Conservation (phyloP, 2,113 vertebrate species). For the Clarias gariepinus region DNA sequence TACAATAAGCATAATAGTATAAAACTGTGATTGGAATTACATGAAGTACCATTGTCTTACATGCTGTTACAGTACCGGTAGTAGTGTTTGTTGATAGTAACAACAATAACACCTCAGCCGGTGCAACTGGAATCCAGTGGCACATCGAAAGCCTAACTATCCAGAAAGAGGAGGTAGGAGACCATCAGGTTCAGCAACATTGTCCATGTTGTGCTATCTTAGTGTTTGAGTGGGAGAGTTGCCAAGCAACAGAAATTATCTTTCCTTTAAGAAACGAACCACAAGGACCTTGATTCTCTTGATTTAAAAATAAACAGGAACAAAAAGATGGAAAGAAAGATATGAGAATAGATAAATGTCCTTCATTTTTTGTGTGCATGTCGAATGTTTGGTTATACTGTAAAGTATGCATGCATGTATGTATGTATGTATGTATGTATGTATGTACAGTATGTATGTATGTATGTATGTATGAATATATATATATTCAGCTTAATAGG, state of each 20-base stretch:
- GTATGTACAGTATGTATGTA: no score
- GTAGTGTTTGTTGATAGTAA: neutral
- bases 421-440: no score
- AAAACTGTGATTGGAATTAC: neutral
- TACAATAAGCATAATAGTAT: neutral
- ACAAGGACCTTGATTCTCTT: conserved; percentile 72
- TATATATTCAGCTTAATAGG: neutral
- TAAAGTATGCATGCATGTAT: no score
- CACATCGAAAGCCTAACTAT: neutral
- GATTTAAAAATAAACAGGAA: conserved; percentile 75
- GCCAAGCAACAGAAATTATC: conserved; percentile 77
- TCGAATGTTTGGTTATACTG: neutral
- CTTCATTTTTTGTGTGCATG: conserved; percentile 53
- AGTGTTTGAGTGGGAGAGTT: conserved; percentile 72
- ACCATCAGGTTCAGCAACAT: conserved; percentile 11
- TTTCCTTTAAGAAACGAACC: conserved; percentile 74
- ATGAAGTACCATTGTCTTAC: no score
- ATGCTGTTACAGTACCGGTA: neutral
- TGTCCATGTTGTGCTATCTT: conserved; percentile 56
- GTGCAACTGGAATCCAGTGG: neutral
- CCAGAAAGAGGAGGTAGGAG: neutral
- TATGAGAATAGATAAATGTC: conserved; percentile 63
- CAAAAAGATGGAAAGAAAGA: conserved; percentile 59
- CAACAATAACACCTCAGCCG: neutral
- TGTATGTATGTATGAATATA: no score